Base-by-base conservation (phyloP, 2,888 invertebrate genomes). In the Drosophila borborema region DNA sequence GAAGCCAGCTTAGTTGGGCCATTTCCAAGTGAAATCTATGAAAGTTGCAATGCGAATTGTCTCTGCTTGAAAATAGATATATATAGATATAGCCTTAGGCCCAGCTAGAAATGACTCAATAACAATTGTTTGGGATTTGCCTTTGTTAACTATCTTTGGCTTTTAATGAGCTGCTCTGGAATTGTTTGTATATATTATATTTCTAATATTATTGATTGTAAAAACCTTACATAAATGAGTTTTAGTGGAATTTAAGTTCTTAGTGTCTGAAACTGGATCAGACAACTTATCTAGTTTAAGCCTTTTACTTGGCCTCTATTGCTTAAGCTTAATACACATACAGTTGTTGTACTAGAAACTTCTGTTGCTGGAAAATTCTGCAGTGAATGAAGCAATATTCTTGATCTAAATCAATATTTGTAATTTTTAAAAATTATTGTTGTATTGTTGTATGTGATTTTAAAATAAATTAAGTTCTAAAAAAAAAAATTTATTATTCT, bases 21-120 rank as follows among this genome's bases (percentile, higher is more conserved):
- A 74, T 77, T 80, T 89, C 89, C 86, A 86, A 86, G 86, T 89
- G 86, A 86, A 86, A 86, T 86, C 89, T 87, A 80, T 80, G 86
- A 86, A 86, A 86, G 86, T 86, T 81, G 80, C 66, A 65, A 62
- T 65, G 60, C 43, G 51, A 64, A 54, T 64, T 49, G 72, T 51
- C 55, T 70, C 55, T 45, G 59, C 40, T 62, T 31, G 10, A 31
- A 53, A 14, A 53, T 12, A 53, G 20, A 28, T 12, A n/a, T 10
- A 40, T 16, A 38, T 9, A 38, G 16, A 54, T 1, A 54, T 34
- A 45, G 71, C 71, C 48, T 34, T 49, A 16, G 23, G 54, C 71
- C 34, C 45, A 16, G 23, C 43, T 67, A 16, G 48, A 69, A 53
- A 62, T 69, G 16, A 68, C 68, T 75, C 70, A 56, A 64, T 45